Percentiles rank a stretch among this genome's conserved stretches.
Evolutionary conservation across 2,797 vertebrate genomes (phyloP).

Genomic region (Ctenosaura bakeri): DNA sequence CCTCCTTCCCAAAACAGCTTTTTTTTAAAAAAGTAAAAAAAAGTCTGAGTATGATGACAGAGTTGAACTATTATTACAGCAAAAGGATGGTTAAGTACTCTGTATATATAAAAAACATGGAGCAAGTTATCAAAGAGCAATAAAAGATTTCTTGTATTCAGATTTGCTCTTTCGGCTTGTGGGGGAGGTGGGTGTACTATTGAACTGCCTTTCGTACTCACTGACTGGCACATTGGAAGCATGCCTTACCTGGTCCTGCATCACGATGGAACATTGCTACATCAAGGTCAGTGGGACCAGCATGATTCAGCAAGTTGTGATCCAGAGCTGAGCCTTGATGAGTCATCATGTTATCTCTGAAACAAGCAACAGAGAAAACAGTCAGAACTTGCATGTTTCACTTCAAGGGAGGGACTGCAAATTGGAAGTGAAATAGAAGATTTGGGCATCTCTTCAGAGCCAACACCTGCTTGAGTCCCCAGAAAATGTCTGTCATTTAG

Average conservation of each 20-base stretch:
- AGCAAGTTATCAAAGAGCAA: not conserved
- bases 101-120: fast-evolving
- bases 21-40: no score
- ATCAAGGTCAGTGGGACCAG: conserved; percentile 95
- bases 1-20: not conserved
- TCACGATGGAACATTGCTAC: conserved; percentile 98
- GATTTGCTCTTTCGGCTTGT: not conserved
- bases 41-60: fast-evolving
- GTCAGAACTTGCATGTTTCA: not conserved
- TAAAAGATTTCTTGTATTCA: not conserved
- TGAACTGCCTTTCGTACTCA: no score
- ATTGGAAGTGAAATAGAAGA: not conserved
- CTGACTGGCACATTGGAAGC: not conserved
- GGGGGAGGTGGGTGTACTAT: no score
- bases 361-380: conserved; percentile 36
- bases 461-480: not conserved
- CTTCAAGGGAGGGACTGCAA: not conserved
- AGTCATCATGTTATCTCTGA: conserved; percentile 91
- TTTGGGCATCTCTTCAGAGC: not conserved
- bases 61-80: not conserved
- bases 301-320: conserved; percentile 89
- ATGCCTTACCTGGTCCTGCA: conserved; percentile 86
- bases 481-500: not conserved
- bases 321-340: conserved; percentile 89
- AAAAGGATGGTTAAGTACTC: not conserved